phyloP scores from a whole-genome alignment of 2,888 invertebrate species.

The Ditula angustiorana region DNA sequence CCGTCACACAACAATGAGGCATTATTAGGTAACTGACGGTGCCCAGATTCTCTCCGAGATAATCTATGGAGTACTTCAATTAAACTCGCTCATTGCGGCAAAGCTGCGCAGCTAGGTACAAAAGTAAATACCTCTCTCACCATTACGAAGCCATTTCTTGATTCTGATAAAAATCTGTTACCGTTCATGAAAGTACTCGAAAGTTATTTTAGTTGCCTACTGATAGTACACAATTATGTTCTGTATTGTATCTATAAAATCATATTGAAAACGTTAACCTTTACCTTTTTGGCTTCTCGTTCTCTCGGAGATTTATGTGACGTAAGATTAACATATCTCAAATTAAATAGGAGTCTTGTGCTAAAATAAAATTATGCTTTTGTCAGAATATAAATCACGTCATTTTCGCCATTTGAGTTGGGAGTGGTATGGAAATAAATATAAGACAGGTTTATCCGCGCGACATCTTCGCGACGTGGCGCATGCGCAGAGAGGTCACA shows the following conservation, averaged over 20 bases:
- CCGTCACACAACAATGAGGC: conserved; percentile 64
- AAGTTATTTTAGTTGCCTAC: conserved; percentile 14
- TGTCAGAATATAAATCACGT: conserved; percentile 3
- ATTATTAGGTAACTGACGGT: conserved; percentile 58
- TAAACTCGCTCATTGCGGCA: conserved; percentile 42
- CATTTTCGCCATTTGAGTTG: background rate
- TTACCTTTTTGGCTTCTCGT: background rate
- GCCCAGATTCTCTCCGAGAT: conserved; percentile 56
- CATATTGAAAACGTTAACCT: background rate
- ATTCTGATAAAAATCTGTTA: conserved; percentile 50
- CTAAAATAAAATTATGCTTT: background rate
- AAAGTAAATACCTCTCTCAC: conserved; percentile 55
- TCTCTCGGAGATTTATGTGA: background rate
- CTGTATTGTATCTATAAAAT: background rate
- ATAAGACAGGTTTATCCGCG: conserved; percentile 40
- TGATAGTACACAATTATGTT: conserved; percentile 7
- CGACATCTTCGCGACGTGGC: conserved; percentile 67
- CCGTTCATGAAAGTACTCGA: conserved; percentile 23
- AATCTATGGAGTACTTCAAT: conserved; percentile 55
- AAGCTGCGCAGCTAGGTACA: conserved; percentile 20
- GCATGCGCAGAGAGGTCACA: conserved; percentile 63
- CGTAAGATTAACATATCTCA: background rate
- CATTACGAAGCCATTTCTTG: conserved; percentile 54
- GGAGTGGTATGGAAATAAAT: conserved; percentile 4
- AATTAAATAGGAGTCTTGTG: background rate